Conservation (phyloP, 2,888 invertebrate species). For the Deroplatys truncata region DNA sequence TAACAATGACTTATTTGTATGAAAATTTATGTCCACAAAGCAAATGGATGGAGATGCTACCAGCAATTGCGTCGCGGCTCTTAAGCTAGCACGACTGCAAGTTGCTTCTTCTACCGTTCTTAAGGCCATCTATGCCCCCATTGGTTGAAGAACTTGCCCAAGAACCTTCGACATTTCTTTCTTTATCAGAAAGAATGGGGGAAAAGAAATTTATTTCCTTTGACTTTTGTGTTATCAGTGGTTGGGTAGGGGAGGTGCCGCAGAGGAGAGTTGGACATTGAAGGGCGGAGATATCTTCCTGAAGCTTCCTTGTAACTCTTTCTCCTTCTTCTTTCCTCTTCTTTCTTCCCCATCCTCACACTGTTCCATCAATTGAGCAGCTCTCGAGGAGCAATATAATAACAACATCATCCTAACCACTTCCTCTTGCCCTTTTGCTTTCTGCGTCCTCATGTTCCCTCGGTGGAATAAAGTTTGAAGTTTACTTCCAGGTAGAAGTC, state of each 20-base stretch:
- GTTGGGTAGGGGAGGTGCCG: background rate
- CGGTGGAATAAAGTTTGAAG: background rate
- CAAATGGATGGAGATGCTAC: too few relatives aligned
- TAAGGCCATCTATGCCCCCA: background rate
- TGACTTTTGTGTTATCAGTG: constrained; percentile 23
- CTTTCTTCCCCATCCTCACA: background rate
- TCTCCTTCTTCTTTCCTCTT: background rate
- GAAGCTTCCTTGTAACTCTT: background rate
- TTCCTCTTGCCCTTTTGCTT: background rate
- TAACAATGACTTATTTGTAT: too few relatives aligned
- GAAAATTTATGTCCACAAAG: too few relatives aligned
- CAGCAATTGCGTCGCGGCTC: background rate
- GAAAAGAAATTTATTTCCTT: constrained; percentile 24
- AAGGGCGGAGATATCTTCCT: constrained; percentile 6
- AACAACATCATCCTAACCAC: background rate
- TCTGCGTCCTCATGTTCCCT: background rate
- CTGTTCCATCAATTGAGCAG: background rate
- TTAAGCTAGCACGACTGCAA: background rate
- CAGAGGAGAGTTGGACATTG: background rate
- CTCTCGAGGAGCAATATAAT: background rate
- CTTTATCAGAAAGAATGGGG: constrained; percentile 26
- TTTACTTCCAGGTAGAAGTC: background rate
- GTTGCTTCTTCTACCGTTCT: background rate
- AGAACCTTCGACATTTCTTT: constrained; percentile 13
- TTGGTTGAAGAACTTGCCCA: constrained; percentile 5